phyloP scores from a whole-genome alignment of 2,113 vertebrate species.

The Notiomystis cincta region DNA sequence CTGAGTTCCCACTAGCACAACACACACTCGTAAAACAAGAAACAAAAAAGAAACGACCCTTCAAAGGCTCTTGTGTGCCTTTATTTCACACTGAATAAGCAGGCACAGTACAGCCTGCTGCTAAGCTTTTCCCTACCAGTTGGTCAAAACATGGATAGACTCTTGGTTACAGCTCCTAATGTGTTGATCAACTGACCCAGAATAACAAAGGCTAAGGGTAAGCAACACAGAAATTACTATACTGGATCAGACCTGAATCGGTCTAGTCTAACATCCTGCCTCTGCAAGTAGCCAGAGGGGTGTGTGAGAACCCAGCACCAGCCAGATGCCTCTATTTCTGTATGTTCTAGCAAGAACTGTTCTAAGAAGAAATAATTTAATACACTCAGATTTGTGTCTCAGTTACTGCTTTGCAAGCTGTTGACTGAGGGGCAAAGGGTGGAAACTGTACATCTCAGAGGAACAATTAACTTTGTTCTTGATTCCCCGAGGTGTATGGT shows the following conservation, averaged over 20 bases:
- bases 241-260: background rate
- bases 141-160: conserved; percentile 43
- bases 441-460: conserved; percentile 14
- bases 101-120: conserved; percentile 25
- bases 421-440: background rate
- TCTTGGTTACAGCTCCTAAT: conserved; percentile 30
- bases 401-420: conserved; percentile 2
- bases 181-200: conserved; percentile 49
- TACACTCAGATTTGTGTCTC: background rate
- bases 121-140: conserved; percentile 43
- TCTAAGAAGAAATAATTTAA: background rate
- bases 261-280: background rate
- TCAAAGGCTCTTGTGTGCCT: conserved; percentile 52
- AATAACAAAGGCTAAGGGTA: conserved; percentile 36
- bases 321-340: background rate
- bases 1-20: background rate
- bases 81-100: conserved; percentile 54
- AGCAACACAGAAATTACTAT: conserved; percentile 16
- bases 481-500: background rate
- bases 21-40: conserved; percentile 5
- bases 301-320: background rate
- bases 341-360: background rate
- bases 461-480: conserved; percentile 33
- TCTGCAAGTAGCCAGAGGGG: background rate
- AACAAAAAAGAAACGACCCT: background rate